Percentiles rank a stretch among this genome's conserved stretches.
phyloP scores from a whole-genome alignment of 2,888 invertebrate species.

The Clunio marinus region DNA sequence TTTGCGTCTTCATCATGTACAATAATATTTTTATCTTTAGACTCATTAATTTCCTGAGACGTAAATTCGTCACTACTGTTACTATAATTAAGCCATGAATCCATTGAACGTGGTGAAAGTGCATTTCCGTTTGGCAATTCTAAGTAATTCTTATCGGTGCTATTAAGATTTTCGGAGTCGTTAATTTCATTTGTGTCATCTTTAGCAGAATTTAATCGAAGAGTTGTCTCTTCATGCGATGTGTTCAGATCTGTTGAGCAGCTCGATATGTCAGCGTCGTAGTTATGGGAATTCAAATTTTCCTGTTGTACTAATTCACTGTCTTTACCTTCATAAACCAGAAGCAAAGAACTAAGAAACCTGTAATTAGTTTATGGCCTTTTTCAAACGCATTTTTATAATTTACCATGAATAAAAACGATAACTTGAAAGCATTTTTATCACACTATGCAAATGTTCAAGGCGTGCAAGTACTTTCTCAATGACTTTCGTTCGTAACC shows the following conservation, averaged over 20 bases:
- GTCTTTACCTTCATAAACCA: slow-evolving; percentile 76
- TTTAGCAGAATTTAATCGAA: slow-evolving; percentile 40
- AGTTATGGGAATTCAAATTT: slow-evolving; percentile 45
- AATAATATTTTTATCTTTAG: slow-evolving; percentile 22
- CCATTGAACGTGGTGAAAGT: slow-evolving; percentile 59
- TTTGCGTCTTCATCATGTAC: not conserved
- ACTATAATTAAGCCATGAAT: slow-evolving; percentile 78
- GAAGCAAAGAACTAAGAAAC: slow-evolving; percentile 67
- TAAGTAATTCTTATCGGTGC: not conserved
- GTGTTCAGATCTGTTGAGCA: slow-evolving; percentile 62
- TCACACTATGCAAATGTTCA: slow-evolving; percentile 68
- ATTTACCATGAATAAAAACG: slow-evolving; percentile 84
- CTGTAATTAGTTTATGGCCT: slow-evolving; percentile 44
- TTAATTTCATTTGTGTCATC: not conserved
- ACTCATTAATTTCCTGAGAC: not conserved
- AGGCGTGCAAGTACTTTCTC: slow-evolving; percentile 69
- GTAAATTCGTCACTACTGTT: slow-evolving; percentile 61
- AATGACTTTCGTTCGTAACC: slow-evolving; percentile 64
- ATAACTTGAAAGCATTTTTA: slow-evolving; percentile 82
- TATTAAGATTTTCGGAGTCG: not conserved
- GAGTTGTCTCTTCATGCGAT: slow-evolving; percentile 51
- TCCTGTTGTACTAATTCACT: not conserved
- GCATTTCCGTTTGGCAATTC: not conserved
- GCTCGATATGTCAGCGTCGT: slow-evolving; percentile 72
- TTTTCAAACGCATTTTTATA: not conserved